Percentiles rank a stretch among this genome's conserved stretches.
Conservation (phyloP, 2,888 invertebrate species). For the Tenthredo mesomela region DNA sequence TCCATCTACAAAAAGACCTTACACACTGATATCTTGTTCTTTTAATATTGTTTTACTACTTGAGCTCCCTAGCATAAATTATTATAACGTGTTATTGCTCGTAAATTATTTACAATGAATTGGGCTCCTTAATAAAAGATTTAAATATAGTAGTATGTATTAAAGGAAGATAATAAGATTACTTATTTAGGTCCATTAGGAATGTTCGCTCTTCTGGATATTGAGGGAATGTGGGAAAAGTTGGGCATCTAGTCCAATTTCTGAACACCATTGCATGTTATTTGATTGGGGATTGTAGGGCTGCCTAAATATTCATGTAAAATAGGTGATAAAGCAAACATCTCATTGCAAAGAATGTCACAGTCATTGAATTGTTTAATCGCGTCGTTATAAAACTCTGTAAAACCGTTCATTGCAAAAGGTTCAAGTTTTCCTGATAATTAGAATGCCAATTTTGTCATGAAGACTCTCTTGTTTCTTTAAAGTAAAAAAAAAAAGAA, state of each 20-base stretch:
- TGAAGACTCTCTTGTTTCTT: neutral
- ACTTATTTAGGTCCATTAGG: conserved; percentile 37
- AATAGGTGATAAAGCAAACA: conserved; percentile 4
- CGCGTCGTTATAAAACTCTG: neutral
- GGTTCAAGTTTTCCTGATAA: neutral
- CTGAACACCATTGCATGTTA: conserved; percentile 68
- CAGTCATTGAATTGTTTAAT: neutral
- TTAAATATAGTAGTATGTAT: neutral
- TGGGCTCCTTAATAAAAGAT: neutral
- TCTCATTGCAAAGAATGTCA: neutral
- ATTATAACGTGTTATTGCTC: neutral
- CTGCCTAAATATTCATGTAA: conserved; percentile 63
- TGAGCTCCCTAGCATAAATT: neutral
- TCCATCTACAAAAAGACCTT: conserved; percentile 70
- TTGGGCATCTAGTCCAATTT: conserved; percentile 63
- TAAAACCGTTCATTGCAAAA: neutral
- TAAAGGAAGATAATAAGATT: conserved; percentile 24
- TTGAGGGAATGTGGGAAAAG: conserved; percentile 32
- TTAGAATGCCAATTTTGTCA: neutral
- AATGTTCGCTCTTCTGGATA: conserved; percentile 19
- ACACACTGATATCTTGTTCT: conserved; percentile 19
- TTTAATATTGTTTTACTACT: neutral
- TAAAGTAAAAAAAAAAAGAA: neutral
- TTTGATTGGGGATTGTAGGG: conserved; percentile 63
- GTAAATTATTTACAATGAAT: neutral